Base-by-base conservation (phyloP, 2,888 invertebrate species). In the Cerastis leucographa region DNA sequence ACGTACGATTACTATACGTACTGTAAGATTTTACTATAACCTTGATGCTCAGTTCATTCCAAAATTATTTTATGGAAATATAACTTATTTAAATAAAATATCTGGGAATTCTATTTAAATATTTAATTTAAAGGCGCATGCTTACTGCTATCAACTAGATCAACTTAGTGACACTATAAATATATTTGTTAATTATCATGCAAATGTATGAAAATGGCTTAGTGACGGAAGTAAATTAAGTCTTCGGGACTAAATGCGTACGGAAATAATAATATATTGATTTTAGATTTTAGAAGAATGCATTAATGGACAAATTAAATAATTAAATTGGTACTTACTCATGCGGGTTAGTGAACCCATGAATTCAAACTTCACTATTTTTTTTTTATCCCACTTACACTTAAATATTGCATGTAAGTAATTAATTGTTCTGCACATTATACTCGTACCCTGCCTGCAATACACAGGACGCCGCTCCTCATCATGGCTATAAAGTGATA, bases 261-360 rank as follows among this genome's bases (percentile, higher is more conserved):
- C 51, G 29, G 29, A 71, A 42, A 44, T 54, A 54, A n/a, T 54
- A n/a, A n/a, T 29, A 22, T 22, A 29, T 54, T 12, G 12, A 54
- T 29, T 44, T 40, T 66, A 7, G 17, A 70, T 29, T 71, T 68
- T 40, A 69, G 19, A 68, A 22, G 71, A 22, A n/a, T 11, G 44
- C 17, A 44, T n/a, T 44, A 35, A 44, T 61, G 14, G 1, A 70
- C 25, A 40, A 69, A 65, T 69, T 29, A 51, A 72, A 54, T 42
- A 51, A 29, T 54, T 17, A n/a, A 17, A 22, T 54, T 42, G 19
- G 35, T 9, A 17, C 22, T 25, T 25, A n/a, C n/a, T 54, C 12
- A 35, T 35, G 35, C 35, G 3, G 35, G 35, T 35, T 35, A 25
- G 56, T 14, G 12, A 29, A 17, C 8, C 29, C 54, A n/a, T n/a